phyloP scores from a whole-genome alignment of 2,888 invertebrate genomes.

The Phasia obesa region DNA sequence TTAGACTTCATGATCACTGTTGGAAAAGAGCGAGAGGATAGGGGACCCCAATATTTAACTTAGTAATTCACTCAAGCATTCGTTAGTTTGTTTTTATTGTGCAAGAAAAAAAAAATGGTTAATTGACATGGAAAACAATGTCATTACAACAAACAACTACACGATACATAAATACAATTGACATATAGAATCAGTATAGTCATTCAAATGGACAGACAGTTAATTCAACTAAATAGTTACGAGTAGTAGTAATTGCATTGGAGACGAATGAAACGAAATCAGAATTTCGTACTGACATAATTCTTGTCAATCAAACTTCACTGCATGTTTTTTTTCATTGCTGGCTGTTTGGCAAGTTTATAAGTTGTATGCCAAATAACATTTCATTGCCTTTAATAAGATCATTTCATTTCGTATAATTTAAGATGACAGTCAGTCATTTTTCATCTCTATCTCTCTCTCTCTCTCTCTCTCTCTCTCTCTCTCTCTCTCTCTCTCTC shows the following conservation, averaged over 20 bases:
- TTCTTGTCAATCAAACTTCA: slow-evolving; percentile 61
- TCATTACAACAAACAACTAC: slow-evolving; percentile 29
- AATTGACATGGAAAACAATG: slow-evolving; percentile 59
- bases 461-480: too few relatives aligned
- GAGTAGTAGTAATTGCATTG: slow-evolving; percentile 24
- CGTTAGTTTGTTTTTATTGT: slow-evolving; percentile 15
- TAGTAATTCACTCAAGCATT: slow-evolving; percentile 21
- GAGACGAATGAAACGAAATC: slow-evolving; percentile 18
- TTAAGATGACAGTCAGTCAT: slow-evolving; percentile 60
- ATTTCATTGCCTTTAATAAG: slow-evolving; percentile 63
- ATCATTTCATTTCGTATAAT: slow-evolving; percentile 65
- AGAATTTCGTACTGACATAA: slow-evolving; percentile 56
- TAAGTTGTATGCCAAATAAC: slow-evolving; percentile 49
- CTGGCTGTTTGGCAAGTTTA: slow-evolving; percentile 26
- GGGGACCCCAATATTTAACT: neutral
- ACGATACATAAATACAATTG: slow-evolving; percentile 13
- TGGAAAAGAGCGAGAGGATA: neutral
- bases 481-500: too few relatives aligned
- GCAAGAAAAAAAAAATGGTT: slow-evolving; percentile 29
- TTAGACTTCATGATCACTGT: neutral
- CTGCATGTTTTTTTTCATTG: slow-evolving; percentile 6
- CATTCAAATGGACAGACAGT: slow-evolving; percentile 4
- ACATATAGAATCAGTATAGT: neutral
- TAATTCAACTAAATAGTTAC: slow-evolving; percentile 27
- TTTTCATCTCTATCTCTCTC: too few relatives aligned